Conservation (phyloP, 2,797 vertebrate species). For the Graptemys geographica region DNA sequence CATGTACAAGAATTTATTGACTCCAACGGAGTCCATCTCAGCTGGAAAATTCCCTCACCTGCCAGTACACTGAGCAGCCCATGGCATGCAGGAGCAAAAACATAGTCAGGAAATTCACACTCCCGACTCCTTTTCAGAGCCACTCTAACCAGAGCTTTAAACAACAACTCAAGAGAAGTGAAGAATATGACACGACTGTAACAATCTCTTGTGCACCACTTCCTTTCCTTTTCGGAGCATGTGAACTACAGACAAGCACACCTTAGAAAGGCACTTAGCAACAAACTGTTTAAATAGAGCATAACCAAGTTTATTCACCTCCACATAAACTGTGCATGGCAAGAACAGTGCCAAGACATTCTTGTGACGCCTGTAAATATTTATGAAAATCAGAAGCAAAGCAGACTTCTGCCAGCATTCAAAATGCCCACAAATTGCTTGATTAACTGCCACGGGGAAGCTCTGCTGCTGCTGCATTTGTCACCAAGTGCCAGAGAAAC, state of each 20-base stretch:
- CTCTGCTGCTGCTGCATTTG: slow-evolving; percentile 27
- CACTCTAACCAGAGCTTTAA: not conserved
- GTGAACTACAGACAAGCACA: slow-evolving; percentile 11
- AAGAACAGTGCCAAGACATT: slow-evolving; percentile 19
- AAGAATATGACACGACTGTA: not conserved
- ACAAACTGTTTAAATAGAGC: slow-evolving; percentile 18
- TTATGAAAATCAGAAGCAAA: slow-evolving; percentile 44
- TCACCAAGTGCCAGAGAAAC: not conserved
- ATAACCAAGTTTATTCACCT: slow-evolving; percentile 12
- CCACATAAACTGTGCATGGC: not conserved
- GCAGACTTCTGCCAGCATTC: slow-evolving; percentile 24
- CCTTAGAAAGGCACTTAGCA: not conserved
- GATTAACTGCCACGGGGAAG: slow-evolving; percentile 33
- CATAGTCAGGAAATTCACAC: not conserved
- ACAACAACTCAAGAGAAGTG: not conserved
- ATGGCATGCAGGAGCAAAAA: not conserved
- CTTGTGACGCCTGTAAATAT: slow-evolving; percentile 38
- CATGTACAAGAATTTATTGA: not conserved
- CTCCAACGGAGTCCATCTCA: not conserved
- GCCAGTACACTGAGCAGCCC: not conserved
- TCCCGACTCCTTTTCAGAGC: not conserved
- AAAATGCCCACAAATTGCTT: slow-evolving; percentile 42
- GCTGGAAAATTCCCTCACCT: not conserved
- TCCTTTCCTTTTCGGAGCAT: not conserved
- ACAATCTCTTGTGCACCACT: not conserved